Evolutionary conservation across 2,797 vertebrate genomes (phyloP), one percentile per base, ranked within the genome.

Genomic region (Protonibea diacanthus): DNA sequence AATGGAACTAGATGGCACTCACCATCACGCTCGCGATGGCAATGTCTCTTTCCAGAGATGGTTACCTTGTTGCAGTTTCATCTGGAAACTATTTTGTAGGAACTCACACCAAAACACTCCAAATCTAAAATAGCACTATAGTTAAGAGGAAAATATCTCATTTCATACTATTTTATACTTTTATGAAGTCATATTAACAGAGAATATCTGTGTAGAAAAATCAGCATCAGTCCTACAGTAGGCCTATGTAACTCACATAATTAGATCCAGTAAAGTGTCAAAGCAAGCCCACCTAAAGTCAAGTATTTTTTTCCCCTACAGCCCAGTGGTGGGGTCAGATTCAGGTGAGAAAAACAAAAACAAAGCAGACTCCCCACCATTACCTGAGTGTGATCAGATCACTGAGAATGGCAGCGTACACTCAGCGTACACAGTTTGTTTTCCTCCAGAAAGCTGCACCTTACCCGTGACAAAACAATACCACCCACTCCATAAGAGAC

Each of bases 401-500:
- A 42, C 71, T 25, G 60, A 25, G 52, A 74, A 82, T 33, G 81
- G 74, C 85, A 76, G 71, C 48, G 1, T 47, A 49, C 59, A 67
- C 65, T 65, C 52, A 40, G n/a, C n/a, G n/a, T n/a, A n/a, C n/a
- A n/a, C n/a, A n/a, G 18, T 89, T 86, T 92, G 85, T 91, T 89
- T 87, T 86, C 80, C 76, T 75, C 56, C 67, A 55, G 64, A 85
- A 86, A 88, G 75, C 74, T 89, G 82, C 88, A 90, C 90, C 89
- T 89, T 89, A 47, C 80, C 85, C 75, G n/a, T 86, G 83, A 88
- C 84, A 91, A 84, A 89, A 87, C 88, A 93, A 80, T 79, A 58
- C 88, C 91, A 89, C 90, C 91, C 89, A 93, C 90, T 90, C 86
- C 83, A 86, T 62, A 89, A 84, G 82, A 86, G 89, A 89, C 85